A percentile compares a stretch with the other conserved stretches of the same genome.
Evolutionary conservation across 2,888 invertebrate genomes (phyloP).

Genomic region (Lasioglossum marginatum): DNA sequence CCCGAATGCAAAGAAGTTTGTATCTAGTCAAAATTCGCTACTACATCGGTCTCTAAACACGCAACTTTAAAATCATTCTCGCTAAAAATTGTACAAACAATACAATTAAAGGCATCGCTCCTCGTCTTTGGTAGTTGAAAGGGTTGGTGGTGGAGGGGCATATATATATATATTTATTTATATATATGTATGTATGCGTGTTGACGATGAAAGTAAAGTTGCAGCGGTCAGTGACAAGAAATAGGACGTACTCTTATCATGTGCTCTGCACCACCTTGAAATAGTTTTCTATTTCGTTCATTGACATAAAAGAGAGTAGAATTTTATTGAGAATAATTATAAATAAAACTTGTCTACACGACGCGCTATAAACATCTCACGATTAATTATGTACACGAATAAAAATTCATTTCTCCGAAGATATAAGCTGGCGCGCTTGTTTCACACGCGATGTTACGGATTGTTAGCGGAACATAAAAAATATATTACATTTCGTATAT

Average conservation of each 20-base stretch:
- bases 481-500: conserved; percentile 63
- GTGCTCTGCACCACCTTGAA: conserved; percentile 15
- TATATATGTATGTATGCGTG: conserved; percentile 39
- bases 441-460: conserved; percentile 31
- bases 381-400: conserved; percentile 73
- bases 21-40: conserved; percentile 29
- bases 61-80: conserved; percentile 41
- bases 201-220: conserved; percentile 66
- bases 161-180: too few species aligned
- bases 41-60: conserved; percentile 30
- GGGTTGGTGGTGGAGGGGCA: background rate
- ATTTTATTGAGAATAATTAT: conserved; percentile 17
- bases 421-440: conserved; percentile 28
- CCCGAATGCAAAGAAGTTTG: conserved; percentile 30
- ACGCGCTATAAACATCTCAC: conserved; percentile 66
- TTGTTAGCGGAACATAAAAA: conserved; percentile 57
- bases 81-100: conserved; percentile 74
- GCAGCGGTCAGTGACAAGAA: conserved; percentile 49
- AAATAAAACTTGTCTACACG: conserved; percentile 66
- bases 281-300: conserved; percentile 54
- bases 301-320: conserved; percentile 50
- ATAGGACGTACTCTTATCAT: conserved; percentile 18
- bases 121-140: conserved; percentile 78
- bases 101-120: conserved; percentile 63
- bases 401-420: conserved; percentile 53